Evolutionary conservation across 2,113 vertebrate genomes (phyloP).

Genomic region (Equus quagga): DNA sequence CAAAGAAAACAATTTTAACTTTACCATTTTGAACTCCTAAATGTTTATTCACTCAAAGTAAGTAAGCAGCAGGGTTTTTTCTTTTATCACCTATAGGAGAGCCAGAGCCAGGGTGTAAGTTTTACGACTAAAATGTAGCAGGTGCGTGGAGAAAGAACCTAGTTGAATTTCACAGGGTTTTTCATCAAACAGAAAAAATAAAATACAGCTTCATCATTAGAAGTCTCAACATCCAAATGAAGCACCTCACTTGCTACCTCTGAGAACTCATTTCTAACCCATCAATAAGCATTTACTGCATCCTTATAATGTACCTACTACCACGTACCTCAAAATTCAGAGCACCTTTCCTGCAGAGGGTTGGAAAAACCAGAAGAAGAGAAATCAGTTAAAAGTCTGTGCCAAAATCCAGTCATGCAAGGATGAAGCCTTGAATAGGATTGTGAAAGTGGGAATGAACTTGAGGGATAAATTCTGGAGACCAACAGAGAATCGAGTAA

Average conservation of each 20-base stretch:
- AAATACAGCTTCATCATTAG: background rate
- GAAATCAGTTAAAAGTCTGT: background rate
- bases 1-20: slow-evolving; percentile 33
- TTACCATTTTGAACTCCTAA: slow-evolving; percentile 12
- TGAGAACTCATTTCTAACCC: background rate
- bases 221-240: slow-evolving; percentile 7
- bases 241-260: background rate
- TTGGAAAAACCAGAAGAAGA: background rate
- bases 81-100: background rate
- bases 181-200: background rate
- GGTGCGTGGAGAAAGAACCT: background rate
- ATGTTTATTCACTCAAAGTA: background rate
- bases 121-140: background rate
- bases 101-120: background rate
- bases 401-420: background rate
- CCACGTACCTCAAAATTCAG: background rate
- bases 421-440: background rate
- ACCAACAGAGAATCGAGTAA: background rate
- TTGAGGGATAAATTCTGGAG: background rate
- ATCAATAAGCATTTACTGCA: background rate
- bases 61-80: background rate
- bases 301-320: background rate
- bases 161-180: background rate
- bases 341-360: background rate
- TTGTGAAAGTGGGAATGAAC: background rate